Evolutionary conservation across 2,113 vertebrate genomes (phyloP), one percentile per base, ranked within the genome.

Genomic region (Deroptyus accipitrinus): DNA sequence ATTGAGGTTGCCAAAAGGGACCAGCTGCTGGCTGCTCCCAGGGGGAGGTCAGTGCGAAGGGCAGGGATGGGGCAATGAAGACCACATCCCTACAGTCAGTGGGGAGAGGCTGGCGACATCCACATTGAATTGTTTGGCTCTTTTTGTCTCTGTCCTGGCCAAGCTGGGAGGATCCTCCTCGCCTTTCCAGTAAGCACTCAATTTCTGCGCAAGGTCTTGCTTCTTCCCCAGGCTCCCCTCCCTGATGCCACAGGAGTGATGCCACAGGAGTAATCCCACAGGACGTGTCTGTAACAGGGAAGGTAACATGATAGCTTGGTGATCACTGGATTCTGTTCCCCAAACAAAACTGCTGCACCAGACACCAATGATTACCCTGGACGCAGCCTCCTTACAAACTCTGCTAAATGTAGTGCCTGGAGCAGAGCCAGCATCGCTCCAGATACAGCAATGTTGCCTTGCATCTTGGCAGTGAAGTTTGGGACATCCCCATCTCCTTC

Each of bases 401-500:
- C 57, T 42, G 52, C 67, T 90, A 5, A 16, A 18, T 14, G 67
- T 25, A 10, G 31, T n/a, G 19, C 16, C 24, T 89, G 54, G 74
- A 84, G 78, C 85, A 81, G 41, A 52, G 69, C 35, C 77, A 81
- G 49, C 6, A 0, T 31, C 22, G 24, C 30, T 66, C 27, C 55
- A 70, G 20, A 33, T n/a, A 3, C 0, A 4, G 46, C 17, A 35
- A 4, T 1, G 1, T 13, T 78, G 41, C 61, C 8, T 79, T 78
- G 11, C 6, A 13, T 64, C 48, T 79, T 63, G 70, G 79, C 66
- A 51, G 1, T 72, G 67, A 85, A 24, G 17, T 64, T 24, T 23
- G 70, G 85, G 28, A 10, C 33, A 11, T 18, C 11, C 39, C 28
- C 31, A 75, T 18, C n/a, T 76, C n/a, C 12, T 54, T 90, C 51